phyloP scores from a whole-genome alignment of 2,888 invertebrate species.

The Phalera bucephala region DNA sequence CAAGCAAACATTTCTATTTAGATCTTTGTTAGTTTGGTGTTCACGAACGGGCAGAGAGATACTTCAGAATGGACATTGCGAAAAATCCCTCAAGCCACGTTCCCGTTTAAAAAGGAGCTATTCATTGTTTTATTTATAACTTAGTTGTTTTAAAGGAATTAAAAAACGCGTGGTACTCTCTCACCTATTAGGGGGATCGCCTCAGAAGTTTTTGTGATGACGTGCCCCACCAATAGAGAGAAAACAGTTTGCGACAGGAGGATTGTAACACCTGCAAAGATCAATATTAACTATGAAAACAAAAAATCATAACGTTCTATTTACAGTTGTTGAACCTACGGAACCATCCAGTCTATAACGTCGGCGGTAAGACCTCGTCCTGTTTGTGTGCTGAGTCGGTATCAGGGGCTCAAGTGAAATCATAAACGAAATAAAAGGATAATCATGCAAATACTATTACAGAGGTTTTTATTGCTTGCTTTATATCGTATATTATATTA shows the following conservation, averaged over 20 bases:
- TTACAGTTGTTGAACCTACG: conserved; percentile 43
- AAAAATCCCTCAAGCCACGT: conserved; percentile 66
- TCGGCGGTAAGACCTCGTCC: conserved; percentile 45
- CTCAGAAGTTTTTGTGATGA: conserved; percentile 99
- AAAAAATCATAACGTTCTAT: conserved; percentile 50
- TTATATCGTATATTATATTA: conserved; percentile 37
- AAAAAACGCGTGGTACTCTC: conserved; percentile 56
- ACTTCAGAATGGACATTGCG: conserved; percentile 48
- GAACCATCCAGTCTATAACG: conserved; percentile 44
- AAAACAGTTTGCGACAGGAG: conserved; percentile 99
- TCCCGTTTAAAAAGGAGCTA: conserved; percentile 47
- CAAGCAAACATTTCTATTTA: conserved; percentile 73
- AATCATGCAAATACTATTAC: conserved; percentile 70
- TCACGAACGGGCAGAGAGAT: conserved; percentile 67
- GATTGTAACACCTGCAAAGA: conserved; percentile 98
- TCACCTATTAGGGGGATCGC: conserved; percentile 99
- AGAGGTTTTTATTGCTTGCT: conserved; percentile 45
- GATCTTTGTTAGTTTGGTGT: conserved; percentile 56
- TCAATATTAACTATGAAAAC: conserved; percentile 76
- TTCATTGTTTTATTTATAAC: conserved; percentile 38
- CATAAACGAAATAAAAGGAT: conserved; percentile 72
- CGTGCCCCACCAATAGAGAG: conserved; percentile 99
- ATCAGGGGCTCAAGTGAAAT: conserved; percentile 75
- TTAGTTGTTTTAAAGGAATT: conserved; percentile 32
- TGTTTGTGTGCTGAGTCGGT: conserved; percentile 79